Evolutionary conservation across 2,797 vertebrate species (phyloP).

Genomic region (Streptopelia turtur): DNA sequence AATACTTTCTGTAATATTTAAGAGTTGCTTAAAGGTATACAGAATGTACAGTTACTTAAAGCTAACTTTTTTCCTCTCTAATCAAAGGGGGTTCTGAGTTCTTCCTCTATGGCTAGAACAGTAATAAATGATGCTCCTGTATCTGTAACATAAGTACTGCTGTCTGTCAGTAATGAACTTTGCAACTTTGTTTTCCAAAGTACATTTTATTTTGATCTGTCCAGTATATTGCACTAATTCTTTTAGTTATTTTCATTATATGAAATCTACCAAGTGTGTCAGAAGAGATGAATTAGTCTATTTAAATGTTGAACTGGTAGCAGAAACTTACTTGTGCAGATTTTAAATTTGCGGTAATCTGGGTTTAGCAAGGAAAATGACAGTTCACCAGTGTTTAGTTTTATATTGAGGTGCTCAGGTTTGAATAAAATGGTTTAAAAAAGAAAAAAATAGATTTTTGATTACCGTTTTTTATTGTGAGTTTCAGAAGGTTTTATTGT

Average conservation of each 20-base stretch:
- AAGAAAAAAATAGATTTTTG: neutral
- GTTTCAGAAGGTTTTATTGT: neutral
- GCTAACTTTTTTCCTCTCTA: conserved; percentile 77
- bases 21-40: conserved; percentile 87
- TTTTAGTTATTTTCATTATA: conserved; percentile 86
- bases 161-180: conserved; percentile 79
- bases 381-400: conserved; percentile 82
- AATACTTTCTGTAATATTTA: conserved; percentile 92
- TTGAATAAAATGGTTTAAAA: conserved; percentile 85
- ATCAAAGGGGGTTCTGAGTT: conserved; percentile 80
- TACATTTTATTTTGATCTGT: conserved; percentile 86
- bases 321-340: conserved; percentile 75
- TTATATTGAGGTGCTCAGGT: conserved; percentile 84
- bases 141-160: conserved; percentile 83
- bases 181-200: conserved; percentile 80
- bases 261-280: conserved; percentile 81
- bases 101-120: conserved; percentile 85
- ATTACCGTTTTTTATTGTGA: conserved; percentile 23
- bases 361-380: conserved; percentile 78
- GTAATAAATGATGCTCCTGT: conserved; percentile 87
- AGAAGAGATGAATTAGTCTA: conserved; percentile 81
- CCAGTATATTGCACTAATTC: conserved; percentile 91
- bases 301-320: conserved; percentile 81
- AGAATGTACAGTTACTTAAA: conserved; percentile 93
- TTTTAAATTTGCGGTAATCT: conserved; percentile 80